These are phyloP conservation scores for Drosophila eohydei DNA, from an alignment of 2,888 invertebrate species.

Conservation along the genomic window DNA sequence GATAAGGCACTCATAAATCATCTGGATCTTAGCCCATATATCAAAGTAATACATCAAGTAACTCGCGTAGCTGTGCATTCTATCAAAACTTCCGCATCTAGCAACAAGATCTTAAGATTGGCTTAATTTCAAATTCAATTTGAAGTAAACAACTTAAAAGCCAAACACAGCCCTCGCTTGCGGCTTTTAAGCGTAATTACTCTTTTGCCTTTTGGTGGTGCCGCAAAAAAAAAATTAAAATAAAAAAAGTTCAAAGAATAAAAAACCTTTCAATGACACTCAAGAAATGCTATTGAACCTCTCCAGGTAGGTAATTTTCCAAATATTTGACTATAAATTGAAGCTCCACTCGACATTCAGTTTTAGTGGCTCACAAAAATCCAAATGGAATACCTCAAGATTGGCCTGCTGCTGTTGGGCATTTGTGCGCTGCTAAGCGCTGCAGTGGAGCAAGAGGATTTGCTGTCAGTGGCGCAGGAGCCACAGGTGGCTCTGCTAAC, in stretches of 20 bases:
- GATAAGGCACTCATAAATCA: background rate
- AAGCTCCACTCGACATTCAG: constrained; percentile 15
- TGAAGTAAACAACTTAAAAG: constrained; percentile 49
- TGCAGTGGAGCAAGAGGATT: constrained; percentile 13
- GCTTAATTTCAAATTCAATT: constrained; percentile 60
- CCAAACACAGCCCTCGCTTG: constrained; percentile 2
- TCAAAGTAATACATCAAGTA: constrained; percentile 5
- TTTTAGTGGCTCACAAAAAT: constrained; percentile 52
- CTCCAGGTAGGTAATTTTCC: background rate
- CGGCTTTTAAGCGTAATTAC: constrained; percentile 46
- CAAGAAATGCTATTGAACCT: constrained; percentile 56
- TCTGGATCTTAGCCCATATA: background rate
- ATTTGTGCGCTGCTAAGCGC: constrained; percentile 32
- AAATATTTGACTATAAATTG: constrained; percentile 64
- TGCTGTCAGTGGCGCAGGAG: background rate
- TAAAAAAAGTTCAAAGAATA: constrained; percentile 3
- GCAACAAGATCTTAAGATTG: constrained; percentile 46
- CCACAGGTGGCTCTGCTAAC: constrained; percentile 11
- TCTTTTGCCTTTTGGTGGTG: constrained; percentile 36
- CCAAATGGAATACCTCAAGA: constrained; percentile 49
- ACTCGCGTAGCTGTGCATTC: background rate
- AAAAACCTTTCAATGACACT: constrained; percentile 60
- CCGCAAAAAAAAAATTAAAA: constrained; percentile 8
- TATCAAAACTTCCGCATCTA: constrained; percentile 40
- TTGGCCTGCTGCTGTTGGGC: constrained; percentile 35